A percentile compares a stretch with the other conserved stretches of the same genome.
phyloP scores from a whole-genome alignment of 2,797 vertebrate species.

The Alfaro cultratus region DNA sequence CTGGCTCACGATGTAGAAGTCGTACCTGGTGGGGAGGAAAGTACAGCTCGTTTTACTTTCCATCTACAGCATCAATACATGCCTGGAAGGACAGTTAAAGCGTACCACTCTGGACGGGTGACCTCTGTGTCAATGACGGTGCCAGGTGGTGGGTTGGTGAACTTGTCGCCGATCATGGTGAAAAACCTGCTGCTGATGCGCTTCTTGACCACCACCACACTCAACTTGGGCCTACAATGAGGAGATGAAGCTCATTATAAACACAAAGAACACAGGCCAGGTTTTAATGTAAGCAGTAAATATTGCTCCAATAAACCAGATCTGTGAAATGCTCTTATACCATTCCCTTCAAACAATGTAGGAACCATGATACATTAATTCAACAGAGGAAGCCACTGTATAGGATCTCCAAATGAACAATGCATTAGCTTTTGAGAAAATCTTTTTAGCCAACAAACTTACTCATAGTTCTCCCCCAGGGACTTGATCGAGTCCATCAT shows the following conservation, averaged over 20 bases:
- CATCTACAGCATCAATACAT: neutral
- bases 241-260: neutral
- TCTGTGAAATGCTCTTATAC: neutral
- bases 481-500: slow-evolving; percentile 88
- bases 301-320: neutral
- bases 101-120: slow-evolving; percentile 93
- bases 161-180: slow-evolving; percentile 69
- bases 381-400: neutral
- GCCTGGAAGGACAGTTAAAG: neutral
- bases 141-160: slow-evolving; percentile 91
- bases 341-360: neutral
- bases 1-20: slow-evolving; percentile 95
- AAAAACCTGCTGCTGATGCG: slow-evolving; percentile 90
- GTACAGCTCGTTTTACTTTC: no score
- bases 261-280: neutral
- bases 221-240: slow-evolving; percentile 86
- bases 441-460: slow-evolving; percentile 4
- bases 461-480: slow-evolving; percentile 87
- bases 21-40: slow-evolving; percentile 84
- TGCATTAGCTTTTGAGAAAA: neutral
- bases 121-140: slow-evolving; percentile 90
- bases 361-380: neutral
- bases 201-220: slow-evolving; percentile 96
- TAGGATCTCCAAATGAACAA: neutral
- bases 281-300: neutral